phyloP scores from a whole-genome alignment of 2,113 vertebrate genomes.

The Dascyllus trimaculatus region DNA sequence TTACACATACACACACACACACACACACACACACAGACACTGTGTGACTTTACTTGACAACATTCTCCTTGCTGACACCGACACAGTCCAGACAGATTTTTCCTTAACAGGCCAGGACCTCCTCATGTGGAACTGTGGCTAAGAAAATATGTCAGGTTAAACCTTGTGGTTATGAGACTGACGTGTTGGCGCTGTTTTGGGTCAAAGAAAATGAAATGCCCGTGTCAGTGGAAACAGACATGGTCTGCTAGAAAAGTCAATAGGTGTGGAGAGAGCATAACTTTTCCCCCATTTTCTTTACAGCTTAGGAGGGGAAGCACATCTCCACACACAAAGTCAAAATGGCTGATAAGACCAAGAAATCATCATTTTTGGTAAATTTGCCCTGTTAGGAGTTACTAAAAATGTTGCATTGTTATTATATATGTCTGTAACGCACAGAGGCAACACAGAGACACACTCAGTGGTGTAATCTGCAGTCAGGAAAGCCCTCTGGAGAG shows the following conservation, averaged over 20 bases:
- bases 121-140: slow-evolving; percentile 14
- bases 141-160: slow-evolving; percentile 7
- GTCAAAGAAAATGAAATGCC: slow-evolving; percentile 7
- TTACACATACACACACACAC: not conserved
- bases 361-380: not conserved
- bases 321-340: not conserved
- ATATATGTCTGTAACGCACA: not conserved
- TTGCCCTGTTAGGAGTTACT: not conserved
- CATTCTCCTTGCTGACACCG: not conserved
- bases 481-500: slow-evolving; percentile 31
- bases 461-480: slow-evolving; percentile 40
- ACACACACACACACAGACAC: not conserved
- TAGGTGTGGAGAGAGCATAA: not conserved
- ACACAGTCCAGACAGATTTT: not conserved
- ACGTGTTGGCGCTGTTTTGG: slow-evolving; percentile 1
- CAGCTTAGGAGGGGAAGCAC: not conserved
- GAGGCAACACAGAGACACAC: slow-evolving; percentile 29
- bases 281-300: not conserved
- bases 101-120: slow-evolving; percentile 8
- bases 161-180: slow-evolving; percentile 13
- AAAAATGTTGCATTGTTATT: not conserved
- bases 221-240: not conserved
- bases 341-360: not conserved
- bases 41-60: slow-evolving; percentile 1
- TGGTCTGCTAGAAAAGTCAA: not conserved